A percentile compares a stretch with the other conserved stretches of the same genome.
phyloP scores from a whole-genome alignment of 1,140 invertebrate species.

The Lepidurus apus region DNA sequence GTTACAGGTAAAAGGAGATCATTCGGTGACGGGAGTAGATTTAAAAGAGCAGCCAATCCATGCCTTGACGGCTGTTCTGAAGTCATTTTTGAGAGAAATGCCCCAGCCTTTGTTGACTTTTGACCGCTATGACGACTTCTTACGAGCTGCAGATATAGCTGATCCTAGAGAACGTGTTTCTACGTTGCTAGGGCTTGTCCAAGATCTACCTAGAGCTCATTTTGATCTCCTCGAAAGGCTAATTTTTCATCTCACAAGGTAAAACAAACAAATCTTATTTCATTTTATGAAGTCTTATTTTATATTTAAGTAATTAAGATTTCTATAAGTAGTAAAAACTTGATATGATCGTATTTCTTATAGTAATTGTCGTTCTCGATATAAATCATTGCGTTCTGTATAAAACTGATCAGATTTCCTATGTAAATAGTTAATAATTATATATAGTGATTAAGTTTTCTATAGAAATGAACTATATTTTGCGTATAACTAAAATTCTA shows the following conservation, averaged over 20 bases:
- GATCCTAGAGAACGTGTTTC: conserved; percentile 74
- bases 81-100: conserved; percentile 85
- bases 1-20: background rate
- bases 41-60: conserved; percentile 60
- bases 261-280: conserved; percentile 39
- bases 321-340: background rate
- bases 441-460: too few species aligned
- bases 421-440: too few species aligned
- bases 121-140: conserved; percentile 89
- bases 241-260: conserved; percentile 85
- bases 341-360: too few species aligned
- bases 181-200: conserved; percentile 78
- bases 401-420: too few species aligned
- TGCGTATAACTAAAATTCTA: too few species aligned
- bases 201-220: conserved; percentile 81
- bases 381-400: too few species aligned
- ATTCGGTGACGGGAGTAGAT: conserved; percentile 31
- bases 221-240: conserved; percentile 86
- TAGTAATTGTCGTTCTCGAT: too few species aligned
- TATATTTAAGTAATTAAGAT: background rate
- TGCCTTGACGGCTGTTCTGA: conserved; percentile 84
- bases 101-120: conserved; percentile 88
- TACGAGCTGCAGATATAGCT: conserved; percentile 74
- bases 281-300: background rate
- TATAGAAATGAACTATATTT: too few species aligned